Evolutionary conservation across 1,140 invertebrate species (phyloP), one percentile per base, ranked within the genome.

Genomic region (Drosophila leontia): DNA sequence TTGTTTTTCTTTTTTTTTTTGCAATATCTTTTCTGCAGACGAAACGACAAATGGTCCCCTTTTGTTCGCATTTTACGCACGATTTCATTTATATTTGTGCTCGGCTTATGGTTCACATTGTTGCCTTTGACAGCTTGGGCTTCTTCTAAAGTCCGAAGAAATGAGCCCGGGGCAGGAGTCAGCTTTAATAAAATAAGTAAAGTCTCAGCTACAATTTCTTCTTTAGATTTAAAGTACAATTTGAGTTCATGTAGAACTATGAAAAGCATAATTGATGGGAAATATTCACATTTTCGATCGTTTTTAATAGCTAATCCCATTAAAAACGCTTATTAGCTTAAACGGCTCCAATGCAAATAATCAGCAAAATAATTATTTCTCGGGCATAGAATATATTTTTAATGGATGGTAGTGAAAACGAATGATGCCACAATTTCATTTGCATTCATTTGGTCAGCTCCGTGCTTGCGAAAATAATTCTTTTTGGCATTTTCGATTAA

Each of bases 41-140:
- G 55, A 53, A 75, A 65, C 65, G 74, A 78, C 76, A 59, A 71
- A 56, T 35, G 58, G 57, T 44, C 80, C 83, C 41, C 84, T 78
- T 86, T 90, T 88, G 81, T 90, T 82, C 68, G 69, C 78, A 78
- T 90, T 81, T 90, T 85, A 88, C 84, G 84, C 84, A 88, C 84
- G 81, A 88, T 88, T 88, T 88, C 80, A 81, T 84, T 78, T 90
- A 81, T 78, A 72, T 85, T 85, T 80, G 77, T 71, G 59, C 75
- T 72, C 26, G 45, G 55, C 71, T 59, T 83, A 64, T 65, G 56
- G 61, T 7, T 50, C n/a, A 64, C 50, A 71, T 78, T 74, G 63
- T 58, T 75, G 56, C 45, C 57, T 70, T 71, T 72, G 56, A 48
- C 69, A 74, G 34, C n/a, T 42, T 26, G 35, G 59, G 19, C 19